Base-by-base conservation (phyloP, 2,888 invertebrate species). In the Hydriomena furcata region DNA sequence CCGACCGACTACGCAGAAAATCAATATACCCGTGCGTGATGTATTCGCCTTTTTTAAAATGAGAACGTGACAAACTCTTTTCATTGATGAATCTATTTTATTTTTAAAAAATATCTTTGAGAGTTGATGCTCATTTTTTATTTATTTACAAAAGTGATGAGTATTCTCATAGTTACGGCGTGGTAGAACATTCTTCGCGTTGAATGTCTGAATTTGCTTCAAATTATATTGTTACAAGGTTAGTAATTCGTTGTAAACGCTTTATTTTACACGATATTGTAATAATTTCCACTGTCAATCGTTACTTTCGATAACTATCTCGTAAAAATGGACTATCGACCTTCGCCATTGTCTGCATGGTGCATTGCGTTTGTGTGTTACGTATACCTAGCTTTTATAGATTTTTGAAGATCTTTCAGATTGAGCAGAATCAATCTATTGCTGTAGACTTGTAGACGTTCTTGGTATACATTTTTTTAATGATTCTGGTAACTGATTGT, bases 281-380 rank as follows among this genome's bases (percentile, higher is more conserved):
- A 41, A 13, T 8, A 25, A 41, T 34, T 21, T 13, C 20, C 6
- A n/a, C 8, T 11, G 4, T n/a, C 30, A 21, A 44, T 38, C 11
- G 35, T 35, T 55, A 58, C 66, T 64, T 70, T 61, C 50, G 42
- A 31, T 61, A 70, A 71, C 68, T 58, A 64, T 65, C 65, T 70
- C 60, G 3, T 7, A 5, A 52, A 73, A 72, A 76, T 75, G 71
- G 68, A 80, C 74, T 84, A 85, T 84, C 86, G 88, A 87, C 87
- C 86, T 88, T 88, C 89, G 89, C 89, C 88, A 89, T 90, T 90
- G 89, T 87, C 87, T 89, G 85, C 86, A 85, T 89, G 89, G 85
- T 89, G 89, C 89, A 90, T 87, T 89, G 90, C 90, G 90, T 88
- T 87, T 82, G 68, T 52, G 52, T 43, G 50, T 58, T 48, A 52